phyloP scores from a whole-genome alignment of 2,113 vertebrate species.

The Mesitornis unicolor region DNA sequence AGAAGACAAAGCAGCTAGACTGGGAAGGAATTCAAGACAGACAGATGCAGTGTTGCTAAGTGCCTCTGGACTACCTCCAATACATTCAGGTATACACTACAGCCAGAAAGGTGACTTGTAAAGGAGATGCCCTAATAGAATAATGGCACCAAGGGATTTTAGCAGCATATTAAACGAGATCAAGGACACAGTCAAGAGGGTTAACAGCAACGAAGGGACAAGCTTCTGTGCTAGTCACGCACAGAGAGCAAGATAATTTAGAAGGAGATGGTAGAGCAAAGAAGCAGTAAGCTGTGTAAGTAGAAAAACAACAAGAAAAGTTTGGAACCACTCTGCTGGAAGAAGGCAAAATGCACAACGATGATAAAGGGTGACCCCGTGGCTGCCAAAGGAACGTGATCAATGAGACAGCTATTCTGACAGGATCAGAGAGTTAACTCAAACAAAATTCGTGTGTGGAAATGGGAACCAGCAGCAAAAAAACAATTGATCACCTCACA shows the following conservation, averaged over 20 bases:
- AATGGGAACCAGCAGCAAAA: not conserved
- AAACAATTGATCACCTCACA: not conserved
- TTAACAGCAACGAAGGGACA: not conserved
- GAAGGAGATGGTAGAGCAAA: not conserved
- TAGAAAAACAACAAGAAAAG: not conserved
- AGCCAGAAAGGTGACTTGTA: constrained; percentile 12
- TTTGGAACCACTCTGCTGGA: not conserved
- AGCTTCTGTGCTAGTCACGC: not conserved
- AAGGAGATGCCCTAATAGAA: not conserved
- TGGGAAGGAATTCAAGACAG: not conserved
- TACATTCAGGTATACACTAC: not conserved
- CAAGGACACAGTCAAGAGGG: not conserved
- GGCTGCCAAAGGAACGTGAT: not conserved
- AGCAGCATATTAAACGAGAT: not conserved
- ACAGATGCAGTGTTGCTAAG: not conserved
- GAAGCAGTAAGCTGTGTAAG: not conserved
- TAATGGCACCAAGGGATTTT: not conserved
- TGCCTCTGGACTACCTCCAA: not conserved
- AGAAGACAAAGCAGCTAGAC: not conserved
- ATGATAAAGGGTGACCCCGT: not conserved
- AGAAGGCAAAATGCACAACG: not conserved
- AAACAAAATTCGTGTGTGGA: not conserved
- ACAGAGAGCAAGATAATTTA: not conserved
- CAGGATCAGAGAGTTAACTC: not conserved
- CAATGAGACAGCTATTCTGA: not conserved